These are phyloP conservation scores for Drosophila repletoides DNA, from an alignment of 1,140 invertebrate species.

Conservation along the genomic window DNA sequence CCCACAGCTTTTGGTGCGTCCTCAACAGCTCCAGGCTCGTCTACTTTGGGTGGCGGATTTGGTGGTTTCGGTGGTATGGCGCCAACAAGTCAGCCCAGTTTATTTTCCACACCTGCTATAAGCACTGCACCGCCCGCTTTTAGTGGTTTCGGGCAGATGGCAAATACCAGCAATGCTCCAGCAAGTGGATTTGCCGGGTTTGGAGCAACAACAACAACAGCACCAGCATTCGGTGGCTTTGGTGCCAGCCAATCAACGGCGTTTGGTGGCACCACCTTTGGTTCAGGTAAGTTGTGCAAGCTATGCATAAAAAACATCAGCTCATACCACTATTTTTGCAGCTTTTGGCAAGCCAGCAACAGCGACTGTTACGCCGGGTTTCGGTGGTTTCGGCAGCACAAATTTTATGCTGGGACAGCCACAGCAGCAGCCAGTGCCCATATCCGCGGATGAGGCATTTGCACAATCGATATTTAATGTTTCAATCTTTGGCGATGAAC, in stretches of 20 bases:
- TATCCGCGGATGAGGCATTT: slow-evolving; percentile 87
- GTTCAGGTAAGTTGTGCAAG: slow-evolving; percentile 47
- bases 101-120: slow-evolving; percentile 69
- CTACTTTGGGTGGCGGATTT: slow-evolving; percentile 61
- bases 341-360: slow-evolving; percentile 72
- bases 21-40: slow-evolving; percentile 59
- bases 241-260: slow-evolving; percentile 68
- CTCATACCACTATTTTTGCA: slow-evolving; percentile 20
- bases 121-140: slow-evolving; percentile 76
- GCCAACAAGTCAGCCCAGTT: slow-evolving; percentile 51
- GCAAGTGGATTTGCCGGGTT: slow-evolving; percentile 85
- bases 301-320: neutral
- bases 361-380: slow-evolving; percentile 81
- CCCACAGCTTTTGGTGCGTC: slow-evolving; percentile 38
- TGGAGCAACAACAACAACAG: slow-evolving; percentile 82
- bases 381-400: slow-evolving; percentile 83
- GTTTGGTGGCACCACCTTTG: slow-evolving; percentile 82
- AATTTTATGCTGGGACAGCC: slow-evolving; percentile 83
- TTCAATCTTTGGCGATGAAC: slow-evolving; percentile 94
- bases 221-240: slow-evolving; percentile 84
- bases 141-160: slow-evolving; percentile 71
- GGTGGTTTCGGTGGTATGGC: slow-evolving; percentile 60
- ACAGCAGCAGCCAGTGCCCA: slow-evolving; percentile 84
- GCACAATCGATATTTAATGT: slow-evolving; percentile 92
- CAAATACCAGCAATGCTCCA: slow-evolving; percentile 40